Evolutionary conservation across 2,797 vertebrate genomes (phyloP).

Genomic region (Phaenicophaeus curvirostris): DNA sequence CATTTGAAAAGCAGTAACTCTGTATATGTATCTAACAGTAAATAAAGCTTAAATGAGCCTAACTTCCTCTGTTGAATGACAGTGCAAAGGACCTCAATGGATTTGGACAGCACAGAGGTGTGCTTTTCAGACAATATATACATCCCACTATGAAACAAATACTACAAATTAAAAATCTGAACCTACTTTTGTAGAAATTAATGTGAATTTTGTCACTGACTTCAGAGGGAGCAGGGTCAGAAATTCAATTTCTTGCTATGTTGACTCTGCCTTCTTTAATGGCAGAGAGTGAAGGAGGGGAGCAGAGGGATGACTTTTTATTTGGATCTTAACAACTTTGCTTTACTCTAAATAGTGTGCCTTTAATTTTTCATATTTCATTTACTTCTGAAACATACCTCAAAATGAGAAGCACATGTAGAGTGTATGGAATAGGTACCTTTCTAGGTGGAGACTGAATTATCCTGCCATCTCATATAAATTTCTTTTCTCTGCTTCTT

Average conservation of each 20-base stretch:
- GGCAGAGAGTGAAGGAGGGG: background rate
- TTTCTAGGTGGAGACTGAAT: background rate
- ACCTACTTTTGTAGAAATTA: background rate
- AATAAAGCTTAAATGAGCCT: background rate
- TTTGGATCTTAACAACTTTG: background rate
- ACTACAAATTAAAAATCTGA: background rate
- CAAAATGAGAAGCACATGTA: background rate
- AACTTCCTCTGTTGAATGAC: background rate
- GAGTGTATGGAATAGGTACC: background rate
- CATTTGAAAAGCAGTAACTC: background rate
- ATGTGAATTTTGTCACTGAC: background rate
- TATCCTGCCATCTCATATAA: background rate
- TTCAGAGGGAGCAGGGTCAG: background rate
- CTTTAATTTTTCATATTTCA: background rate
- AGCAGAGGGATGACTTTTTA: background rate
- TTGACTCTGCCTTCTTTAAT: background rate
- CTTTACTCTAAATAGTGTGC: background rate
- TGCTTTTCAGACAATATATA: background rate
- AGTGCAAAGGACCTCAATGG: background rate
- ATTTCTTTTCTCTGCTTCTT: background rate
- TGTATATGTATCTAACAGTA: background rate
- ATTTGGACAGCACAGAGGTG: background rate
- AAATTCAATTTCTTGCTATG: background rate
- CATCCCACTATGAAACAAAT: background rate
- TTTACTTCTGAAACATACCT: background rate